These are phyloP conservation scores for Phymanthus crucifer DNA, from an alignment of 92 coral and sea anemone genomes.

Conservation along the genomic window DNA sequence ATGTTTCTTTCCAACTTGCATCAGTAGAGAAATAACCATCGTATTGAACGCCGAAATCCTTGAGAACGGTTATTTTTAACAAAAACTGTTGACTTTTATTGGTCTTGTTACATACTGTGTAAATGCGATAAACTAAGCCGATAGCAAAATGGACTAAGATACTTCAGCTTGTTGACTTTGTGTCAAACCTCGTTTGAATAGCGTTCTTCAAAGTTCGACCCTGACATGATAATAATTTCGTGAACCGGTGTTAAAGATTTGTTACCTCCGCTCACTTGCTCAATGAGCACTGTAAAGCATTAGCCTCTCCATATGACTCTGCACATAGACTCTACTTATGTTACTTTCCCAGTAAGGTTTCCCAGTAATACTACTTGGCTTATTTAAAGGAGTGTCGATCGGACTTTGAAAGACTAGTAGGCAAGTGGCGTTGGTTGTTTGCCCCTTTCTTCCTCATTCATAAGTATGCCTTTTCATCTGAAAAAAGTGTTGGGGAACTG, in stretches of 20 bases:
- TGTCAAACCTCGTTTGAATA: neutral
- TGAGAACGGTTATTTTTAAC: neutral
- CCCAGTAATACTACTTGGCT: too few species aligned
- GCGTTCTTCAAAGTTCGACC: neutral
- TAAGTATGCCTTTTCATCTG: too few species aligned
- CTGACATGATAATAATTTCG: neutral
- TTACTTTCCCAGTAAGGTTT: too few species aligned
- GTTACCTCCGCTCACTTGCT: neutral
- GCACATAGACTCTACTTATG: too few species aligned
- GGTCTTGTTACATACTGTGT: conserved; percentile 6
- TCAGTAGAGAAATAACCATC: neutral
- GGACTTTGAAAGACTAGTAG: too few species aligned
- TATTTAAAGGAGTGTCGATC: too few species aligned
- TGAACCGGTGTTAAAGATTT: neutral
- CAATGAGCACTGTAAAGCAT: neutral
- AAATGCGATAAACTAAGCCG: conserved; percentile 21
- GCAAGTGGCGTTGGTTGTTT: too few species aligned
- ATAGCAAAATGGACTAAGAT: neutral
- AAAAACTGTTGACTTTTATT: conserved; percentile 3
- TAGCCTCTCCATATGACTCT: too few species aligned
- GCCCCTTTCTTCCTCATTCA: too few species aligned
- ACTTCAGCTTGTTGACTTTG: conserved; percentile 12
- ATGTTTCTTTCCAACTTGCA: too few species aligned
- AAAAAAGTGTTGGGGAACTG: too few species aligned
- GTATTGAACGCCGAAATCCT: neutral